Evolutionary conservation across 2,113 vertebrate genomes (phyloP).

Genomic region (Colossoma macropomum): DNA sequence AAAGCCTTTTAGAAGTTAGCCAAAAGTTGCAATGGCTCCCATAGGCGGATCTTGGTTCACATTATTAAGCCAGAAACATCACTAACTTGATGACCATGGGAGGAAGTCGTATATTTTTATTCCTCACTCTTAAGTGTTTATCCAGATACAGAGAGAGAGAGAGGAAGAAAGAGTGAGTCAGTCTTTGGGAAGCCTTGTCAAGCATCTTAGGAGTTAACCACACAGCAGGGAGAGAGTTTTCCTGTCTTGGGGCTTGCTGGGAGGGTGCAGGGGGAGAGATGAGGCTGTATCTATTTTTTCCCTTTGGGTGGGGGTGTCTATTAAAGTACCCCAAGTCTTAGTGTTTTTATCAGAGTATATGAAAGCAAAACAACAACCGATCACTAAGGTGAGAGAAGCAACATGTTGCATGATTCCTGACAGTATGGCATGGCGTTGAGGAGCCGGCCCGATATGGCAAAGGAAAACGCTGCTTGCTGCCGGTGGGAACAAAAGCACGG

Average conservation of each 20-base stretch:
- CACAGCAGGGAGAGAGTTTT: constrained; percentile 68
- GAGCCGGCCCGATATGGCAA: neutral
- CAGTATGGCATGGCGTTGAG: constrained; percentile 2
- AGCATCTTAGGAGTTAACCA: constrained; percentile 75
- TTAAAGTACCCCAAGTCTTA: constrained; percentile 68
- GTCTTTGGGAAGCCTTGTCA: constrained; percentile 23
- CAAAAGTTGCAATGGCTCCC: constrained; percentile 40
- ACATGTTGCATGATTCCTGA: constrained; percentile 1
- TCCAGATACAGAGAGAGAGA: constrained; percentile 14
- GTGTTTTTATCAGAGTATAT: constrained; percentile 64
- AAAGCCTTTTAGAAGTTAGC: neutral
- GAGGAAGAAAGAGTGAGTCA: neutral
- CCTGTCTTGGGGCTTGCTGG: constrained; percentile 72
- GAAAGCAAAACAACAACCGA: constrained; percentile 45
- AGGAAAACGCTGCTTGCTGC: constrained; percentile 11
- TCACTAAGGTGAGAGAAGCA: neutral
- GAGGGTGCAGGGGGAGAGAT: constrained; percentile 61
- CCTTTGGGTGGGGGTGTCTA: constrained; percentile 56
- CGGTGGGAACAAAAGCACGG: constrained; percentile 29
- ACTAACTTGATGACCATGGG: constrained; percentile 41
- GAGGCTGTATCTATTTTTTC: constrained; percentile 45
- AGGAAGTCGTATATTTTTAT: constrained; percentile 30
- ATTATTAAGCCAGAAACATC: constrained; percentile 48
- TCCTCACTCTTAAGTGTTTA: constrained; percentile 32
- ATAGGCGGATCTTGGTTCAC: constrained; percentile 34